Evolutionary conservation across 1,140 invertebrate species (phyloP), one percentile per base, ranked within the genome.

Genomic region (Cyclargus thomasi): DNA sequence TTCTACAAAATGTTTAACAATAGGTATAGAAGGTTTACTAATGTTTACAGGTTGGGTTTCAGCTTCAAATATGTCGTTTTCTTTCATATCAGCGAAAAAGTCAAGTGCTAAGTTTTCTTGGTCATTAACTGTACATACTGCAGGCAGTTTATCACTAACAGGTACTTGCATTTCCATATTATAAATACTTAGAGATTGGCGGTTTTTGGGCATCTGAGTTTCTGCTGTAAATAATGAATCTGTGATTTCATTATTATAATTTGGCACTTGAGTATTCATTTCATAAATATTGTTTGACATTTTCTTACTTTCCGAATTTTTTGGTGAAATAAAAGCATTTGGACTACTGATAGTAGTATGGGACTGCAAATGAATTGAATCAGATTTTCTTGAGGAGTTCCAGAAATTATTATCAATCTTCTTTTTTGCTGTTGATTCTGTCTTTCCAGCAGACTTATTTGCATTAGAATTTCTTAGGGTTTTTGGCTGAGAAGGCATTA

Each of bases 331-430:
- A 16, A 65, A 73, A 67, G 65, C 68, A 71, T 77, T 72, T 7
- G 67, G 21, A 62, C 64, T 70, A 65, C 69, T 20, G 17, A 11
- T 72, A 57, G 81, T 79, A 47, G 76, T 74, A 64, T 81, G 70
- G 21, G 78, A 71, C 63, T 74, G 62, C 17, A 76, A 77, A 64
- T 66, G 74, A 53, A 83, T 74, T 10, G 85, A 86, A 59, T 77
- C 75, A 16, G 87, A 86, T 71, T 79, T 82, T 70, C 78, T 83
- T 23, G 80, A 79, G 16, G 81, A 80, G 23, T 69, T 81, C 79
- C 81, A 85, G 63, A 76, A 82, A 7, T 77, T 67, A 74, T 82
- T 83, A 64, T 84, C 76, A 67, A 82, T 90, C 70, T 78, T 81
- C 57, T 81, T 81, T 16, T 67, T 72, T n/a, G 76, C 78, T n/a